A percentile compares a stretch with the other conserved stretches of the same genome.
Conservation (phyloP, 2,797 vertebrate species). For the Lophotriccus pileatus region DNA sequence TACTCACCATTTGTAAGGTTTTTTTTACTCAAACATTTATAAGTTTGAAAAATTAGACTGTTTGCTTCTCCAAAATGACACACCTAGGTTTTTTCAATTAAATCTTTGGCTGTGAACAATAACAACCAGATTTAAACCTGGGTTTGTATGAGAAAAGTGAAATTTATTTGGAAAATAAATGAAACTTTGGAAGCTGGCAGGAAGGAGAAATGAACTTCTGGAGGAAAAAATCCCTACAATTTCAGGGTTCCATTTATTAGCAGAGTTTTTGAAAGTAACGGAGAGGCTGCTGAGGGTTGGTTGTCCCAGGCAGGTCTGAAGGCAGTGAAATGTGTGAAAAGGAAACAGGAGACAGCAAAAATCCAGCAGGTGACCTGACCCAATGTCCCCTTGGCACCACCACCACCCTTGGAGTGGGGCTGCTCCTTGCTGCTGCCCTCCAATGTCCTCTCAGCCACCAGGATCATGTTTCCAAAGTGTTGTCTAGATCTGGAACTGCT, state of each 20-base stretch:
- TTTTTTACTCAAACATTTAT: neutral
- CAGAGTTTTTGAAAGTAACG: neutral
- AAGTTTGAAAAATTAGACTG: neutral
- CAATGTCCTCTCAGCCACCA: neutral
- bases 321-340: neutral
- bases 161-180: neutral
- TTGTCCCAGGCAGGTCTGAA: neutral
- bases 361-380: too few species aligned
- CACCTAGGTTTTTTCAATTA: neutral
- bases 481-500: rapidly evolving
- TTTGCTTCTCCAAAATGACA: neutral
- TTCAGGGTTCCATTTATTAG: neutral
- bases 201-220: neutral
- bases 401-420: rapidly evolving
- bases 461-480: rapidly evolving
- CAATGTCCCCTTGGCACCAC: rapidly evolving
- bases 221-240: neutral
- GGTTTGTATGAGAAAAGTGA: neutral
- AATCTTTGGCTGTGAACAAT: neutral
- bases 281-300: neutral
- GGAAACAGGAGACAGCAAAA: neutral
- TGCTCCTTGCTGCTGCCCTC: neutral
- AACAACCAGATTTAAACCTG: neutral
- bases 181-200: neutral
- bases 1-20: neutral